Percentiles rank a stretch among this genome's conserved stretches.
Evolutionary conservation across 1,140 invertebrate genomes (phyloP).

Genomic region (Bombus picipes): DNA sequence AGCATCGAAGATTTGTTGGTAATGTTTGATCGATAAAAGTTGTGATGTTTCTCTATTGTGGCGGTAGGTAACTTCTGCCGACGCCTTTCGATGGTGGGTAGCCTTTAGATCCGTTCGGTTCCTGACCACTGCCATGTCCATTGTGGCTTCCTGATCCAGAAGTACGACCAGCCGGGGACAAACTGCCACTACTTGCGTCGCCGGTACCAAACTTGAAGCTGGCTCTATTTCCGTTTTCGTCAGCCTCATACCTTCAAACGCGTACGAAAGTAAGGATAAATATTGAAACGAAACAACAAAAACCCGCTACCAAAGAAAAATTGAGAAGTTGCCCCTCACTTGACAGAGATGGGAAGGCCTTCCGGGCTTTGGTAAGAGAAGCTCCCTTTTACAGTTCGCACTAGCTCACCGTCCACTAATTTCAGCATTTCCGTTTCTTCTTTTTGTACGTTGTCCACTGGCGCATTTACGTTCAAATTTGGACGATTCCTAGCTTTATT

Average conservation of each 20-base stretch:
- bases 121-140: not conserved
- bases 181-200: slow-evolving; percentile 16
- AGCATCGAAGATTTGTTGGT: not conserved
- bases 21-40: not conserved
- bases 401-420: slow-evolving; percentile 74
- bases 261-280: not conserved
- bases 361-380: slow-evolving; percentile 79
- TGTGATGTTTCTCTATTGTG: slow-evolving; percentile 56
- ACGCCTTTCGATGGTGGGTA: slow-evolving; percentile 71
- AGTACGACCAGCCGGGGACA: slow-evolving; percentile 7
- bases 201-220: slow-evolving; percentile 78
- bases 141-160: slow-evolving; percentile 17
- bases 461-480: slow-evolving; percentile 3
- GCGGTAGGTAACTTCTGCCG: slow-evolving; percentile 75
- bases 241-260: slow-evolving; percentile 76
- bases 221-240: slow-evolving; percentile 80
- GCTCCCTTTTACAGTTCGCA: slow-evolving; percentile 75
- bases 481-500: slow-evolving; percentile 43
- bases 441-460: slow-evolving; percentile 69
- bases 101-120: slow-evolving; percentile 23
- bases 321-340: slow-evolving; percentile 67
- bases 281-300: not conserved
- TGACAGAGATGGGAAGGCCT: slow-evolving; percentile 77
- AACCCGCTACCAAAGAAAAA: not conserved
- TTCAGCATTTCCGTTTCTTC: slow-evolving; percentile 75